Evolutionary conservation across 2,797 vertebrate species (phyloP).

Genomic region (Eupleurogrammus muticus): DNA sequence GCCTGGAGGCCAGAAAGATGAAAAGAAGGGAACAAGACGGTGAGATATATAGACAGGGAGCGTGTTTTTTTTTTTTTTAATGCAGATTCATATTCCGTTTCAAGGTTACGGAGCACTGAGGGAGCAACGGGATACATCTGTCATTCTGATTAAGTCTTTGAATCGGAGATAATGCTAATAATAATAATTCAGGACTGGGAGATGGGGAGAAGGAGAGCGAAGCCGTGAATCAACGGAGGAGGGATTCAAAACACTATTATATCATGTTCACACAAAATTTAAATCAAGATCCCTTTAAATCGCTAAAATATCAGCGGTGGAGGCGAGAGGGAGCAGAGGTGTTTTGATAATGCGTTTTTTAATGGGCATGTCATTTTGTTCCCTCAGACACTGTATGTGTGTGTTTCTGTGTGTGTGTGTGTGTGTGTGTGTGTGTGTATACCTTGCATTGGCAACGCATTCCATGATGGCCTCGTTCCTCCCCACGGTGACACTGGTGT

Average conservation of each 20-base stretch:
- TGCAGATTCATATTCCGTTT: slow-evolving; percentile 75
- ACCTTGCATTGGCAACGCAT: slow-evolving; percentile 96
- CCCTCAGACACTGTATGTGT: not conserved
- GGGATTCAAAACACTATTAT: slow-evolving; percentile 57
- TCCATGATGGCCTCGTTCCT: slow-evolving; percentile 95
- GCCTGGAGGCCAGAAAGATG: slow-evolving; percentile 79
- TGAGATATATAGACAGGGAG: slow-evolving; percentile 23
- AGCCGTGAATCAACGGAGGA: slow-evolving; percentile 69
- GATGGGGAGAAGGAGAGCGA: slow-evolving; percentile 53
- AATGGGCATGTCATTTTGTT: slow-evolving; percentile 1
- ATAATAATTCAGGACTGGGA: slow-evolving; percentile 61
- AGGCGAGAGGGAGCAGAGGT: slow-evolving; percentile 27
- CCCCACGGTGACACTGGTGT: slow-evolving; percentile 94
- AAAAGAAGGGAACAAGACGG: slow-evolving; percentile 45
- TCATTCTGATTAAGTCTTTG: slow-evolving; percentile 79
- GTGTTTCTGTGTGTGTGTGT: not conserved
- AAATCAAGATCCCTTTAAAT: slow-evolving; percentile 57
- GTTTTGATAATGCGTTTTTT: slow-evolving; percentile 26
- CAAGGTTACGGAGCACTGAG: slow-evolving; percentile 69
- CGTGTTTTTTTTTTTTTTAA: slow-evolving; percentile 61
- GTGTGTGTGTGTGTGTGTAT: slow-evolving; percentile 23
- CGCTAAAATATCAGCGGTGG: slow-evolving; percentile 51
- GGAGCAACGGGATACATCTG: slow-evolving; percentile 72
- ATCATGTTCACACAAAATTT: slow-evolving; percentile 73
- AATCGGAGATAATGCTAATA: slow-evolving; percentile 78